Evolutionary conservation across 2,113 vertebrate genomes (phyloP).

Genomic region (Oophaga pumilio): DNA sequence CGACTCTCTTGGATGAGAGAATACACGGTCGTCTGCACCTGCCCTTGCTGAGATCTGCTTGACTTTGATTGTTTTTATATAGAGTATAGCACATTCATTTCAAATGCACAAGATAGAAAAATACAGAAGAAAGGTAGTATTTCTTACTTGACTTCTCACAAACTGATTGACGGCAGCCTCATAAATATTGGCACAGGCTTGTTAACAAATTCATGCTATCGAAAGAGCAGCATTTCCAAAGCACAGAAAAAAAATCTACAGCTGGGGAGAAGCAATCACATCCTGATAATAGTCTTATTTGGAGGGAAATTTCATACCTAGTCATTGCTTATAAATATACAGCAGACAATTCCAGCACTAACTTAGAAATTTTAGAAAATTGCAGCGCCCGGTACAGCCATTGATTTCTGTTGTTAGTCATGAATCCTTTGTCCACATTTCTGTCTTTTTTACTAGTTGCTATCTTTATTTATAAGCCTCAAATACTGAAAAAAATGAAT

Average conservation of each 20-base stretch:
- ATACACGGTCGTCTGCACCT: too few relatives aligned
- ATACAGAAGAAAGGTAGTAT: background rate
- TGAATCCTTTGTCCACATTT: background rate
- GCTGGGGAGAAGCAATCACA: background rate
- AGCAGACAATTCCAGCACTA: background rate
- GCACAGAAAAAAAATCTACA: background rate
- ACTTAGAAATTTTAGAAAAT: slow-evolving; percentile 7
- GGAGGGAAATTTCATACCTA: background rate
- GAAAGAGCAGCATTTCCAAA: background rate
- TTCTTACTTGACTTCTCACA: too few relatives aligned
- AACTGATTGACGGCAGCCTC: background rate
- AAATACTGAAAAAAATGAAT: background rate
- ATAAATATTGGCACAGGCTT: background rate
- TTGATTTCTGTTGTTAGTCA: background rate
- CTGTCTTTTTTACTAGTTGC: background rate
- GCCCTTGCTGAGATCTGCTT: background rate
- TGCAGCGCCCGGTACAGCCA: background rate
- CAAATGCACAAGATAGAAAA: background rate
- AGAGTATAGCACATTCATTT: background rate
- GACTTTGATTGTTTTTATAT: background rate
- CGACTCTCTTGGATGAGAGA: too few relatives aligned
- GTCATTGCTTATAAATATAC: background rate
- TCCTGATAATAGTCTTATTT: background rate
- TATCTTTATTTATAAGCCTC: slow-evolving; percentile 1
- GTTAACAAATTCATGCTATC: background rate